Evolutionary conservation across 2,888 invertebrate species (phyloP), one percentile per base, ranked within the genome.

Genomic region (Glyphotaelius pellucidus): DNA sequence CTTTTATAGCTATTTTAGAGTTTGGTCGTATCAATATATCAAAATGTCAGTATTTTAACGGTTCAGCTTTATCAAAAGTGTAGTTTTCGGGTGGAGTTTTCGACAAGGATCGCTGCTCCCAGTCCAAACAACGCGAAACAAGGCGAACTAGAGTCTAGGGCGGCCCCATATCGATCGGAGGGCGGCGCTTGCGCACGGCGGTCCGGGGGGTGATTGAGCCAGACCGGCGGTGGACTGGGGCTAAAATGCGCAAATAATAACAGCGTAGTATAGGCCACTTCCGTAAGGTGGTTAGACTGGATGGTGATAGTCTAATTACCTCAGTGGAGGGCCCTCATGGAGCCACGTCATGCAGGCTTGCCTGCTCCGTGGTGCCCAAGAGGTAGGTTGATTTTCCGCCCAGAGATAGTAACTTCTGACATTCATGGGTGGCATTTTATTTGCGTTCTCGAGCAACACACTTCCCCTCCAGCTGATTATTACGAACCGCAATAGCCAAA

Each of bases 121-220:
- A 67, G 67, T n/a, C 67, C 67, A 67, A 67, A 67, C 25, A 67
- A 67, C 67, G n/a, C 67, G 67, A 67, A 25, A 67, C 67, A 67
- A 67, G 67, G 67, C 67, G 67, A 67, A 67, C 67, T 67, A 9
- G 52, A 67, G 67, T 67, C 67, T 67, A 67, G 67, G 67, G 67
- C 67, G 67, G 67, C 67, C 67, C 67, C 67, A 67, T 67, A 67
- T 67, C 67, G 94, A 1, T 91, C 93, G 5, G 93, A 93, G n/a
- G 93, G 93, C n/a, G 94, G 92, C 31, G 90, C 88, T 19, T 31
- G 31, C 80, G 79, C 89, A 79, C 42, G 42, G 38, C 89, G 11
- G 89, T 30, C 32, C 32, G n/a, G 35, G 80, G 25, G 31, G 80
- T 25, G 52, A 67, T 32, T 47, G 42, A 14, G 35, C 42, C 86